A percentile compares a stretch with the other conserved stretches of the same genome.
Conservation (phyloP, 2,888 invertebrate species). For the Philereme vetulata region DNA sequence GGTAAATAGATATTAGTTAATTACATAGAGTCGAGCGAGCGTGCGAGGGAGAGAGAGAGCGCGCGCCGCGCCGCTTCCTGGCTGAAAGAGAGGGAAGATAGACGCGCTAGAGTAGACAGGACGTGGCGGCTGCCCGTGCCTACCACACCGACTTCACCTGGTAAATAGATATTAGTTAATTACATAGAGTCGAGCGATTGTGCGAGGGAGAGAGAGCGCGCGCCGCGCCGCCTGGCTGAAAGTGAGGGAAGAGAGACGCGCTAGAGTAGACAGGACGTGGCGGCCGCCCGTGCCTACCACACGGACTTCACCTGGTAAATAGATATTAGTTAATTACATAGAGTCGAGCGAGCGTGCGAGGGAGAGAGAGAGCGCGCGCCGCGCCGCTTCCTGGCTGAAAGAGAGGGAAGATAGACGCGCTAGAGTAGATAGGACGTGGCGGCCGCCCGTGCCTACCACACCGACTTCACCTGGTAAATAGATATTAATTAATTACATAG, state of each 20-base stretch:
- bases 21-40: no score
- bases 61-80: slow-evolving; percentile 57
- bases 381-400: slow-evolving; percentile 78
- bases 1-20: slow-evolving; percentile 27
- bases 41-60: not conserved
- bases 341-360: not conserved
- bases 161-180: slow-evolving; percentile 24
- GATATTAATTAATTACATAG: slow-evolving; percentile 77
- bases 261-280: slow-evolving; percentile 85
- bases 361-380: not conserved
- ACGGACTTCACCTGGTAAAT: slow-evolving; percentile 42
- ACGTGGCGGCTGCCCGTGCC: slow-evolving; percentile 82
- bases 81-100: slow-evolving; percentile 87
- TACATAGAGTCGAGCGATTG: slow-evolving; percentile 89
- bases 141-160: slow-evolving; percentile 41
- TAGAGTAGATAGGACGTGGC: slow-evolving; percentile 85
- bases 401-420: slow-evolving; percentile 87
- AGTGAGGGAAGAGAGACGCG: slow-evolving; percentile 86
- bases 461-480: slow-evolving; percentile 42
- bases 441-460: slow-evolving; percentile 64
- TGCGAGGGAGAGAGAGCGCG: slow-evolving; percentile 87
- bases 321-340: not conserved
- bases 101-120: slow-evolving; percentile 84
- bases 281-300: slow-evolving; percentile 66
- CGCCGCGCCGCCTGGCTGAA: slow-evolving; percentile 85